These are phyloP conservation scores for Cossypha caffra DNA, from an alignment of 2,797 vertebrate species.

Conservation along the genomic window DNA sequence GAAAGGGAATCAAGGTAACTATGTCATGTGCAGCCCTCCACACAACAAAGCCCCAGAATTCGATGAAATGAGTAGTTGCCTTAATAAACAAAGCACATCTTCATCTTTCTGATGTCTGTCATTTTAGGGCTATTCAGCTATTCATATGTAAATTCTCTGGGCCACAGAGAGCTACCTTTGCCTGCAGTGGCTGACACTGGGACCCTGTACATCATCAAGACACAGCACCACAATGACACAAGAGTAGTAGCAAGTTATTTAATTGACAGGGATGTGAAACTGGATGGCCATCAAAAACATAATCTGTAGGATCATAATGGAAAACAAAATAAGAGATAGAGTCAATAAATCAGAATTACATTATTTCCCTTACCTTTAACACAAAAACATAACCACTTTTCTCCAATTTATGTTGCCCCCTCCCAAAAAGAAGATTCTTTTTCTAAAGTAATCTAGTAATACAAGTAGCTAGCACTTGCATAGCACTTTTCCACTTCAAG, in stretches of 20 bases:
- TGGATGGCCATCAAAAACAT: neutral
- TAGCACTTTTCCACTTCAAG: neutral
- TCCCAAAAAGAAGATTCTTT: neutral
- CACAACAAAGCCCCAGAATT: neutral
- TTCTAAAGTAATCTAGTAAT: neutral
- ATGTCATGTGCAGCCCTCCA: neutral
- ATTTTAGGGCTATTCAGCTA: neutral
- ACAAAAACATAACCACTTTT: neutral
- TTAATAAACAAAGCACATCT: neutral
- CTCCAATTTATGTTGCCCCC: accelerated
- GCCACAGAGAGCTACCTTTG: neutral
- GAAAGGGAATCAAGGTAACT: neutral
- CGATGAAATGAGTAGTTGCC: neutral
- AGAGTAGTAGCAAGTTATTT: neutral
- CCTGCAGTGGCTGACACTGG: neutral
- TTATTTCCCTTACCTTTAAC: neutral
- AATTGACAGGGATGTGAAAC: neutral
- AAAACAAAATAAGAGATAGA: neutral
- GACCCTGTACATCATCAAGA: neutral
- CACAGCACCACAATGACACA: neutral
- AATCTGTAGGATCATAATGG: neutral
- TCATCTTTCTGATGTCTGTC: neutral
- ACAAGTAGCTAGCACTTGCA: neutral
- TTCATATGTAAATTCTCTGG: neutral
- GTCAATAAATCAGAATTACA: neutral